Evolutionary conservation across 2,113 vertebrate genomes (phyloP), one percentile per base, ranked within the genome.

Genomic region (Xiphophorus maculatus): DNA sequence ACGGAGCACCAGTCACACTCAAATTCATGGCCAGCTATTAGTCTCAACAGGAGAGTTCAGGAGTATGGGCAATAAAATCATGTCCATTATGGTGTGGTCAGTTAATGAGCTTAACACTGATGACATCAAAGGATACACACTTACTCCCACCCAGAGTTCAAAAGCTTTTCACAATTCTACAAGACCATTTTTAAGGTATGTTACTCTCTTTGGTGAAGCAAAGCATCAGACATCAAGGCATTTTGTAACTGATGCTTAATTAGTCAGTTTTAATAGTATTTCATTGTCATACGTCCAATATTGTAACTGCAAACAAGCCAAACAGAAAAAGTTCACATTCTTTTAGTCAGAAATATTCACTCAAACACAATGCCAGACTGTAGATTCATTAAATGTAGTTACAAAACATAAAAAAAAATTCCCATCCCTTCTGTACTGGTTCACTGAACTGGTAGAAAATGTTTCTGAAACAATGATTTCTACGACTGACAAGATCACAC

Each of bases 61-160:
- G 77, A 75, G 83, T 86, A 77, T 69, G 60, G 77, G 63, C 17
- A 10, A 89, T 72, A 22, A 51, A 73, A 87, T 83, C 61, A 35
- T 60, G 54, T 83, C 74, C 63, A 61, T 80, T 83, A 80, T 70
- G 78, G 69, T 64, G 76, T 29, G 83, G 83, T 76, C 83, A 81
- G 68, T 85, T 90, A 86, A 88, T 76, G 62, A 74, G 67, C 63
- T 82, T 77, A 82, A 84, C 83, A 66, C 70, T 74, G 48, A 81
- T 80, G 63, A 66, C 71, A 64, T 28, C 71, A 61, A 73, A 80
- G 60, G 69, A 77, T 62, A 73, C 71, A 71, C 66, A 80, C 44
- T 32, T 60, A 28, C 37, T 72, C 73, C 19, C 51, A 62, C 0
- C 35, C 33, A 60, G 54, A 22, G 19, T 27, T 66, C 15, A 27